A percentile compares a stretch with the other conserved stretches of the same genome.
Conservation (phyloP, 1,140 invertebrate species). For the Lysiphlebus fabarum region DNA sequence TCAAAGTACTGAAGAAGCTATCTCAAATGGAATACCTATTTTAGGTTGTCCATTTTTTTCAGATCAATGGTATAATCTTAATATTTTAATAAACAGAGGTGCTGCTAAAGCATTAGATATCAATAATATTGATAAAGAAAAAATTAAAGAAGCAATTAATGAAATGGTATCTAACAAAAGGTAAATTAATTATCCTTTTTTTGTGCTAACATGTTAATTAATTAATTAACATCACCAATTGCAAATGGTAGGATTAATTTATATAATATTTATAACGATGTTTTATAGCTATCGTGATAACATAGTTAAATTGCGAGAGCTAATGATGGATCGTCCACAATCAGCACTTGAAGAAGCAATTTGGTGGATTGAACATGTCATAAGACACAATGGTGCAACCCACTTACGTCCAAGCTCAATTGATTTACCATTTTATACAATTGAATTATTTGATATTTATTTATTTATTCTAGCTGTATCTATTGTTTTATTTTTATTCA, state of each 20-base stretch:
- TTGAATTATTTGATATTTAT: slow-evolving; percentile 1
- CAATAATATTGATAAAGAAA: background rate
- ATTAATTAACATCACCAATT: too few relatives aligned
- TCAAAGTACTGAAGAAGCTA: slow-evolving; percentile 50
- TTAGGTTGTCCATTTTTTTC: slow-evolving; percentile 53
- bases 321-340: slow-evolving; percentile 47
- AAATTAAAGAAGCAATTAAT: slow-evolving; percentile 28
- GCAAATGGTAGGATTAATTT: too few relatives aligned
- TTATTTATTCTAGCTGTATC: background rate
- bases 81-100: slow-evolving; percentile 22
- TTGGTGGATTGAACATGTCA: slow-evolving; percentile 58
- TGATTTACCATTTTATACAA: slow-evolving; percentile 35
- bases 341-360: slow-evolving; percentile 46
- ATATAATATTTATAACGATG: too few relatives aligned
- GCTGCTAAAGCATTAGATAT: slow-evolving; percentile 29
- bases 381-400: slow-evolving; percentile 52
- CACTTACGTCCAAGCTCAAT: slow-evolving; percentile 43
- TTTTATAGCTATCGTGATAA: slow-evolving; percentile 29
- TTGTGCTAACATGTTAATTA: too few relatives aligned
- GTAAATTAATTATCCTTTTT: slow-evolving; percentile 18
- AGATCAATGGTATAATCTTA: slow-evolving; percentile 54
- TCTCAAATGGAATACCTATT: slow-evolving; percentile 51
- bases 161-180: slow-evolving; percentile 34
- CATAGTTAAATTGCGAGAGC: slow-evolving; percentile 19
- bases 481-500: background rate